These are phyloP conservation scores for Drosophila arawakana DNA, from an alignment of 1,140 invertebrate genomes.

Conservation along the genomic window DNA sequence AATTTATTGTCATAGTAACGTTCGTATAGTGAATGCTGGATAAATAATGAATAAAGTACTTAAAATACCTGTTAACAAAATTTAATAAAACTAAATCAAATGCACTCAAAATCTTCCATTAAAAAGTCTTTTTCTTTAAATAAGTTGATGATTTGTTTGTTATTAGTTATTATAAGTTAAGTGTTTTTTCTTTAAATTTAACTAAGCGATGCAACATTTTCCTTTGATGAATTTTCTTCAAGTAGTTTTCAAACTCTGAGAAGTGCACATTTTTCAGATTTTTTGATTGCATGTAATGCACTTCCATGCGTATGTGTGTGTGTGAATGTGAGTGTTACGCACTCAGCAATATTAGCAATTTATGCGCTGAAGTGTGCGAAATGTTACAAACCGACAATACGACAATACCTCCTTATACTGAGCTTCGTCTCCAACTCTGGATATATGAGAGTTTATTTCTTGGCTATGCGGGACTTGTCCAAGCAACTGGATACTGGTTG, in stretches of 20 bases:
- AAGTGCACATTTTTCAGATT: constrained; percentile 45
- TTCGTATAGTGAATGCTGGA: no score
- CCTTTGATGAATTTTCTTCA: constrained; percentile 9
- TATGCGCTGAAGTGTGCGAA: constrained; percentile 72
- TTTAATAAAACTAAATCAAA: no score
- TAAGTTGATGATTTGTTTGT: no score
- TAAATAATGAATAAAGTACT: no score
- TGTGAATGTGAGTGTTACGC: constrained; percentile 38
- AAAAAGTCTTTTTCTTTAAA: no score
- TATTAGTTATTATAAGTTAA: background rate
- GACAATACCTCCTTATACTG: constrained; percentile 13
- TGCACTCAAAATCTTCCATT: no score
- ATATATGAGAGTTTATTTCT: background rate
- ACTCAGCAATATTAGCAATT: constrained; percentile 81
- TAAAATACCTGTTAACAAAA: no score
- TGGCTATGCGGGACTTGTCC: background rate
- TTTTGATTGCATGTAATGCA: constrained; percentile 63
- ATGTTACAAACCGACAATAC: constrained; percentile 23
- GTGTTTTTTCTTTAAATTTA: background rate
- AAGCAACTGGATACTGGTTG: constrained; percentile 11
- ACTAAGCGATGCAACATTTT: background rate
- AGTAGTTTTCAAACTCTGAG: background rate
- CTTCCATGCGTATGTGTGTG: constrained; percentile 26
- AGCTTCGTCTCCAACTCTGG: background rate
- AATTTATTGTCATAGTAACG: background rate